phyloP scores from a whole-genome alignment of 2,113 vertebrate genomes.

The Balaeniceps rex region DNA sequence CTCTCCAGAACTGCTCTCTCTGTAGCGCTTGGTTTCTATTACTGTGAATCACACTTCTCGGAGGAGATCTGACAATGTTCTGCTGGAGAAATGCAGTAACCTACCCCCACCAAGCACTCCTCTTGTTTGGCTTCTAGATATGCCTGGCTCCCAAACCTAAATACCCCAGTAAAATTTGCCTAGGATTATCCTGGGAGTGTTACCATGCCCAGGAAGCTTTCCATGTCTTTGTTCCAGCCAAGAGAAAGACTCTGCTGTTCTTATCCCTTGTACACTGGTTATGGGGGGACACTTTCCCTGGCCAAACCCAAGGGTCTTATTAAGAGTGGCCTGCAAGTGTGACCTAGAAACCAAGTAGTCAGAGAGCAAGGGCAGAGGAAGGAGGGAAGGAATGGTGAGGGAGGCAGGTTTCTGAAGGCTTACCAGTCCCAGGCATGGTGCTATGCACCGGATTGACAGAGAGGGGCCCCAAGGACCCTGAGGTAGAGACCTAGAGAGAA shows the following conservation, averaged over 20 bases:
- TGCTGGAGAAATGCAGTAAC: background rate
- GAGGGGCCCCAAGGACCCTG: slow-evolving; percentile 88
- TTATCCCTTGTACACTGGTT: background rate
- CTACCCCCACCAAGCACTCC: background rate
- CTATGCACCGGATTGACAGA: slow-evolving; percentile 78
- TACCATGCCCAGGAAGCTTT: background rate
- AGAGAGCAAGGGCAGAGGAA: background rate
- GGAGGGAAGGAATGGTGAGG: background rate
- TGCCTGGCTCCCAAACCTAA: background rate
- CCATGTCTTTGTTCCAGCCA: background rate
- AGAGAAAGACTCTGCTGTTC: background rate
- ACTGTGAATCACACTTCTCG: background rate
- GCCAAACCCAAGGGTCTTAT: background rate
- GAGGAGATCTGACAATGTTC: background rate
- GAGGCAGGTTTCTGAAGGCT: background rate
- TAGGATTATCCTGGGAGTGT: background rate
- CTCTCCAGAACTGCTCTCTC: background rate
- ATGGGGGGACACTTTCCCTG: background rate
- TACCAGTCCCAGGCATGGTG: slow-evolving; percentile 83
- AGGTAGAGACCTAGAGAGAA: slow-evolving; percentile 79
- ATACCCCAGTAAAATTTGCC: background rate
- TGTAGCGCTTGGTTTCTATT: background rate
- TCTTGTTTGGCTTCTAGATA: background rate
- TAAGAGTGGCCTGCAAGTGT: background rate
- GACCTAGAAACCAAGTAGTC: background rate